phyloP scores from a whole-genome alignment of 2,113 vertebrate species.

The Emydocephalus ijimae region DNA sequence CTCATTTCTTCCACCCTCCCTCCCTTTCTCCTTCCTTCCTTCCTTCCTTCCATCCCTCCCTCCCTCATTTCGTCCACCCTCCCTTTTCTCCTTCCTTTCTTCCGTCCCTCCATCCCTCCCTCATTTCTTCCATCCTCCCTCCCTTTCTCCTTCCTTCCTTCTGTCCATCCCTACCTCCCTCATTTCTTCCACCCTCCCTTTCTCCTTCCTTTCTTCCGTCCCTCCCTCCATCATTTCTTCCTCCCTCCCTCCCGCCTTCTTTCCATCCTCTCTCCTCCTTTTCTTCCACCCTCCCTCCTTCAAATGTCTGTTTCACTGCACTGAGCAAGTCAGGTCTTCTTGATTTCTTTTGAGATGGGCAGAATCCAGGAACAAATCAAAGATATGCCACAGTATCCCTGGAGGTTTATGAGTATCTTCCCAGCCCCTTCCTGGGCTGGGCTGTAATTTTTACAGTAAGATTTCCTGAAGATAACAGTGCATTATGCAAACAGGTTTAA shows the following conservation, averaged over 20 bases:
- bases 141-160: neutral
- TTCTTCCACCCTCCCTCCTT: neutral
- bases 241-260: too few species aligned
- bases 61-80: too few species aligned
- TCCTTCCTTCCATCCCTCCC: too few species aligned
- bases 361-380: slow-evolving; percentile 55
- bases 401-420: slow-evolving; percentile 41
- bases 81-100: too few species aligned
- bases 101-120: neutral
- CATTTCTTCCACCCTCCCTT: too few species aligned
- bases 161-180: too few species aligned
- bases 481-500: neutral
- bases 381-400: slow-evolving; percentile 47
- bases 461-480: neutral
- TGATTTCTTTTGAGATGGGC: slow-evolving; percentile 54
- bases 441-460: slow-evolving; percentile 9
- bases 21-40: too few species aligned
- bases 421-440: slow-evolving; percentile 44
- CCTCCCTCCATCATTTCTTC: too few species aligned
- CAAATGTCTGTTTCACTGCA: neutral
- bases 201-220: too few species aligned
- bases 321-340: slow-evolving; percentile 26
- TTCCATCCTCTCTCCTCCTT: neutral
- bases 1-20: too few species aligned
- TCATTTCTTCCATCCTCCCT: neutral